A percentile compares a stretch with the other conserved stretches of the same genome.
Evolutionary conservation across 1,140 invertebrate genomes (phyloP).

Genomic region (Penaeus indicus): DNA sequence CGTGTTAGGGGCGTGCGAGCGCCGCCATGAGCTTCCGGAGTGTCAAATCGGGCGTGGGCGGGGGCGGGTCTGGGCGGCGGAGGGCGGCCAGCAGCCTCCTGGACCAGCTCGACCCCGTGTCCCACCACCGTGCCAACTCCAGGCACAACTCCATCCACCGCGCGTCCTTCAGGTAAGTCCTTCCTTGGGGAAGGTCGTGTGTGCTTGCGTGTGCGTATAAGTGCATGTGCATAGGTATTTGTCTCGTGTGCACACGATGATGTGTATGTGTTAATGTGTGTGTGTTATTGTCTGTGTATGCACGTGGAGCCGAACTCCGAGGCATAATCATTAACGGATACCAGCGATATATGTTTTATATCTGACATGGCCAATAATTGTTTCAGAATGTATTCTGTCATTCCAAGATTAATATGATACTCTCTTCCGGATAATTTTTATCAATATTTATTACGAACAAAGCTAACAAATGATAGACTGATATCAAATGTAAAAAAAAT

Average conservation of each 20-base stretch:
- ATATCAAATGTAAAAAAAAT: neutral
- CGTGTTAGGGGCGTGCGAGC: neutral
- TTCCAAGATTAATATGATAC: no score
- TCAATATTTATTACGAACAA: no score
- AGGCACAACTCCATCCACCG: conserved; percentile 27
- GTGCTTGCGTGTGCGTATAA: neutral
- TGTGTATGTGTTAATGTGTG: neutral
- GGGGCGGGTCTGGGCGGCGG: conserved; percentile 29
- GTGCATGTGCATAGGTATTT: neutral
- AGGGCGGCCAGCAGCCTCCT: conserved; percentile 44
- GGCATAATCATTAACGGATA: no score
- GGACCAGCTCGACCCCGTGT: conserved; percentile 51
- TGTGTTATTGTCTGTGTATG: neutral
- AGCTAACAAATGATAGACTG: neutral
- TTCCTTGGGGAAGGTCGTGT: neutral
- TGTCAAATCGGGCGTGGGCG: conserved; percentile 38
- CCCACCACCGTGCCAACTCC: conserved; percentile 52
- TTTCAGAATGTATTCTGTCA: no score
- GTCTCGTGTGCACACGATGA: neutral
- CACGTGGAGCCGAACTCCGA: neutral
- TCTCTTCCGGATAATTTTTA: no score
- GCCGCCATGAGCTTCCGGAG: conserved; percentile 52
- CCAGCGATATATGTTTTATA: no score
- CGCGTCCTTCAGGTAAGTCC: conserved; percentile 27
- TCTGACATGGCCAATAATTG: no score